These are phyloP conservation scores for Camponotus fellah DNA, from an alignment of 2,888 invertebrate genomes.

Conservation along the genomic window DNA sequence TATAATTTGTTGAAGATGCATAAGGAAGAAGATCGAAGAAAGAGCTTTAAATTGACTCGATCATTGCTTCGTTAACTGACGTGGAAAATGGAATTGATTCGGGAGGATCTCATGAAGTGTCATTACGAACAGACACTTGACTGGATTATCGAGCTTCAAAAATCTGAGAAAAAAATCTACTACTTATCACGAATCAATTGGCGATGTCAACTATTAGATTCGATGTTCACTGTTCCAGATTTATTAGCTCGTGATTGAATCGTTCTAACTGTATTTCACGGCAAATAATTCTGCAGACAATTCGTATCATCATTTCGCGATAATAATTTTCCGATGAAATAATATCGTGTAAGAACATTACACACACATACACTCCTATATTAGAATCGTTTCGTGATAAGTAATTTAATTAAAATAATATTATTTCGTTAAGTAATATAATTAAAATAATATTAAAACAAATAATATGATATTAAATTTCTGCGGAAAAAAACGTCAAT, in stretches of 20 bases:
- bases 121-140: constrained; percentile 73
- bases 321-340: not conserved
- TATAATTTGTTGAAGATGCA: not conserved
- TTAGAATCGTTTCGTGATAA: not conserved
- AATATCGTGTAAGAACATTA: not conserved
- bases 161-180: constrained; percentile 66
- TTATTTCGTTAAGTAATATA: not conserved
- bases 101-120: constrained; percentile 72
- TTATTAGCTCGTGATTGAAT: constrained; percentile 65
- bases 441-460: not conserved
- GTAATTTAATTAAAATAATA: not conserved
- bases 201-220: constrained; percentile 64
- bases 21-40: not conserved
- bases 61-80: constrained; percentile 66
- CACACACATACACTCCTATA: not conserved
- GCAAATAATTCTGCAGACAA: constrained; percentile 54
- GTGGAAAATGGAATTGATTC: constrained; percentile 70
- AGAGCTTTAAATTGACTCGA: constrained; percentile 51
- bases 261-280: constrained; percentile 56
- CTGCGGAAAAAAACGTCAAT: not conserved
- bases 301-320: constrained; percentile 10
- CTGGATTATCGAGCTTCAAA: constrained; percentile 67
- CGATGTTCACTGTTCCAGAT: constrained; percentile 56
- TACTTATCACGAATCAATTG: constrained; percentile 62
- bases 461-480: not conserved